Conservation (phyloP, 1,140 invertebrate species). For the Apis laboriosa region DNA sequence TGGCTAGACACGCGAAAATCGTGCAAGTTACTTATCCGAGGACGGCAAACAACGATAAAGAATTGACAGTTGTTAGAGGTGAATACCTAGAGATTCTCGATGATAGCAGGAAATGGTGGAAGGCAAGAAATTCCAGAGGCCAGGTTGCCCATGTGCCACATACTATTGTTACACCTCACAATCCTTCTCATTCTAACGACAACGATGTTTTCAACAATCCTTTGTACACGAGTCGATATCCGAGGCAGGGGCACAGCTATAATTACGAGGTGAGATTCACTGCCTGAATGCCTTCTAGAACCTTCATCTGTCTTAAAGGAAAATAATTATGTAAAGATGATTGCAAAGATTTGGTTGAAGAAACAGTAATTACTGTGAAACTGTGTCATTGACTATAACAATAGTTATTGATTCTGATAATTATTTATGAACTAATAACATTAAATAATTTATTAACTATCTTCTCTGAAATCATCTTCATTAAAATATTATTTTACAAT, state of each 20-base stretch:
- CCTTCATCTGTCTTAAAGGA: not conserved
- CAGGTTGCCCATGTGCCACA: conserved; percentile 97
- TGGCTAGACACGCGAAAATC: conserved; percentile 88
- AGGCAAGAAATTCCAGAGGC: conserved; percentile 93
- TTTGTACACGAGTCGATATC: conserved; percentile 83
- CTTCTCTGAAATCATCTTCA: not conserved
- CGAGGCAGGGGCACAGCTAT: conserved; percentile 76
- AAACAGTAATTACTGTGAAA: conserved; percentile 13
- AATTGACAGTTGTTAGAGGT: conserved; percentile 96
- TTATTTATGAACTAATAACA: not conserved
- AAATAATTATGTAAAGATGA: not conserved
- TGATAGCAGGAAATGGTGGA: conserved; percentile 99
- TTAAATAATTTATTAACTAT: not conserved
- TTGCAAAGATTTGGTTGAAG: not conserved
- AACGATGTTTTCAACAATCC: conserved; percentile 88
- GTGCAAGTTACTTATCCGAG: conserved; percentile 97
- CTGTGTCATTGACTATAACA: not conserved
- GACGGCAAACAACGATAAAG: conserved; percentile 99
- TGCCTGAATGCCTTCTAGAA: not conserved
- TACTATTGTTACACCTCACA: conserved; percentile 94
- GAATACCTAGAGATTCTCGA: conserved; percentile 98
- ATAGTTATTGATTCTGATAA: not conserved
- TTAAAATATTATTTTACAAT: not conserved
- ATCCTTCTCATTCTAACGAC: conserved; percentile 74
- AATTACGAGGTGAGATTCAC: conserved; percentile 76